Evolutionary conservation across 2,888 invertebrate genomes (phyloP).

Genomic region (Synergus itoensis): DNA sequence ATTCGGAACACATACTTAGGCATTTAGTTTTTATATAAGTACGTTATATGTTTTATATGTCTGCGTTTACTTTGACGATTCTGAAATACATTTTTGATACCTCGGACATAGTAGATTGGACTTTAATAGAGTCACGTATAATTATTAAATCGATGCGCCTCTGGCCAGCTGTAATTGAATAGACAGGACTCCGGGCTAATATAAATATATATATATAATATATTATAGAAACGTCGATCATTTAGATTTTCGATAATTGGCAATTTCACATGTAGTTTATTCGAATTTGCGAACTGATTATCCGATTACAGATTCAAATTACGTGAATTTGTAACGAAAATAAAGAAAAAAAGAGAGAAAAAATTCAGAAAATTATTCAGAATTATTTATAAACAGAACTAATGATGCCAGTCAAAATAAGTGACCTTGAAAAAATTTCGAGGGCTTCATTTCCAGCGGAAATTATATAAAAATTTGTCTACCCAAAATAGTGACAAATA

Average conservation of each 20-base stretch:
- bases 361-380: no score
- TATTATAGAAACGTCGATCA: constrained; percentile 19
- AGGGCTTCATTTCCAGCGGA: no score
- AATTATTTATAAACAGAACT: no score
- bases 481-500: no score
- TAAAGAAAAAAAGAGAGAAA: no score
- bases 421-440: no score
- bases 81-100: background rate
- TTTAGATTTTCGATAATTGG: constrained; percentile 54
- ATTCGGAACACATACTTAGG: no score
- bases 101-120: constrained; percentile 1
- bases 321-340: no score
- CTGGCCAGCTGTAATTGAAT: constrained; percentile 38
- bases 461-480: no score
- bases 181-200: background rate
- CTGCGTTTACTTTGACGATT: background rate
- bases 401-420: no score
- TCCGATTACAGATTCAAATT: background rate
- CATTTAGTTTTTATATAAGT: no score
- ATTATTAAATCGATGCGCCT: constrained; percentile 51
- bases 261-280: constrained; percentile 38
- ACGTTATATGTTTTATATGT: background rate
- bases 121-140: constrained; percentile 41
- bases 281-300: background rate
- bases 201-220: background rate